These are phyloP conservation scores for Leptopilina boulardi DNA, from an alignment of 1,140 invertebrate species.

Conservation along the genomic window DNA sequence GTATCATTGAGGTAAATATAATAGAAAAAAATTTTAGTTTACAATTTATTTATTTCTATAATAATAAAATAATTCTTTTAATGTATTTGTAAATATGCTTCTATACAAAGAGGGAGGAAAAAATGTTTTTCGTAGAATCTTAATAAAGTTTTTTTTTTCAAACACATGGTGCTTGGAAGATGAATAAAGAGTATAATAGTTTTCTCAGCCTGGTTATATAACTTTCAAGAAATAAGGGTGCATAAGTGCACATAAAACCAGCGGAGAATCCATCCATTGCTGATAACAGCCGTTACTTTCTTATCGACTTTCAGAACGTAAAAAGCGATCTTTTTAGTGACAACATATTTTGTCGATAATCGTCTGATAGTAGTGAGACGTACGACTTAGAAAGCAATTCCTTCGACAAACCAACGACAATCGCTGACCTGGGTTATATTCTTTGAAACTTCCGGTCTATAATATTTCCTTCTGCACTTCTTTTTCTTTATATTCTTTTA, in stretches of 20 bases:
- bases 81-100: too few relatives aligned
- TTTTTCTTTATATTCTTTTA: not conserved
- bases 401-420: conserved; percentile 7
- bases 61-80: too few relatives aligned
- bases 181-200: conserved; percentile 15
- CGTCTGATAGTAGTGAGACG: conserved; percentile 26
- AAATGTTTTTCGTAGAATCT: not conserved
- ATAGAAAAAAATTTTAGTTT: too few relatives aligned
- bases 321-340: conserved; percentile 21
- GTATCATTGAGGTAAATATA: conserved; percentile 68
- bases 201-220: not conserved
- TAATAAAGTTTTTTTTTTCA: not conserved
- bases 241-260: conserved; percentile 12
- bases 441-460: conserved; percentile 53
- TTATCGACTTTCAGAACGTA: conserved; percentile 16
- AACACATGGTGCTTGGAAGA: not conserved
- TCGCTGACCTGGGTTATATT: conserved; percentile 50
- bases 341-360: conserved; percentile 31
- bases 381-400: conserved; percentile 23
- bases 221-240: not conserved
- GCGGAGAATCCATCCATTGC: conserved; percentile 9
- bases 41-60: too few relatives aligned
- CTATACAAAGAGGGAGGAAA: not conserved
- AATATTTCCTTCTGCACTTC: conserved; percentile 54
- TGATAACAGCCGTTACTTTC: conserved; percentile 19